Evolutionary conservation across 92 coral and sea anemone genomes (phyloP), one percentile per base, ranked within the genome.

Genomic region (Blastomussa wellsi): DNA sequence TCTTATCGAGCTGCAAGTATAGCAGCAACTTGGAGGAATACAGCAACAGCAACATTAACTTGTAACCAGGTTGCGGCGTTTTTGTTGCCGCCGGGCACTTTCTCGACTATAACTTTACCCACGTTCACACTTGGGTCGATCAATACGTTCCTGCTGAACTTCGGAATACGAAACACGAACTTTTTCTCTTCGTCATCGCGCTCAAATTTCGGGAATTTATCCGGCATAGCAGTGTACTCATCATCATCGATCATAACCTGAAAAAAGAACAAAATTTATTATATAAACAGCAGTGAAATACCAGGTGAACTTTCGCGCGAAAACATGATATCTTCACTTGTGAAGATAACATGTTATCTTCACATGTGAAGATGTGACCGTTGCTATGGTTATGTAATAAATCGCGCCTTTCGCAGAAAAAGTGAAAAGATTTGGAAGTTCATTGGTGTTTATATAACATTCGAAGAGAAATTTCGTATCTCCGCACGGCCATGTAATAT

Each of bases 81-180:
- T 20, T 12, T 20, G 28, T 8, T 5, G 28, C 49, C 65, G 0
- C 8, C 65, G 24, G 7, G 31, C 39, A 68, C 36, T 12, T 15
- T n/a, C 22, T 14, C 39, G 6, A 62, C 51, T 7, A n/a, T 1
- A 4, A 47, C 73, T 71, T 70, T 35, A 3, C 85, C 85, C 9
- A 75, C 68, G 8, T 74, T 81, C 32, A 81, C 85, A 17, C 85
- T 69, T 14, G 85, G 85, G 71, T 81, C 85, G 64, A 81, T 47
- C 52, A 81, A 52, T 8, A 52, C 85, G 26, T 81, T 70, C 38
- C 38, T 81, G 9, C 51, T 71, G 51, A 81, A 81, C 33, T 49
- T 81, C 26, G 85, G 85, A 49, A 81, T 69, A 68, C 85, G 85
- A 42, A 81, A 81, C 47, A 81, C 85, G 73, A 81, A 81, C 14